Conservation (phyloP, 2,888 invertebrate genomes). For the Polia nebulosa region DNA sequence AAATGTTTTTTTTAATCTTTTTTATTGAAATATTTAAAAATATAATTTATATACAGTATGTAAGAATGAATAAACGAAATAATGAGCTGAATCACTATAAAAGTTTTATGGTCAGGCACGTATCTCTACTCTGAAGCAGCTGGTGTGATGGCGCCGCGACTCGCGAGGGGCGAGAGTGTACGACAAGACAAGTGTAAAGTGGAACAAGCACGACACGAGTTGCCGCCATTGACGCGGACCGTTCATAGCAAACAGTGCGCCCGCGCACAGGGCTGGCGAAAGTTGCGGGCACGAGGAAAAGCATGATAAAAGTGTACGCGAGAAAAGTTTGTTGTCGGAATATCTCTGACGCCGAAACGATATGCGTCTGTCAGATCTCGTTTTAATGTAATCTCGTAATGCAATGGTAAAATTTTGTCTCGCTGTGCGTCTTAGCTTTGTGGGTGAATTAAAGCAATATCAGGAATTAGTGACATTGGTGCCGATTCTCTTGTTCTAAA, state of each 20-base stretch:
- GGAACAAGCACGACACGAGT: slow-evolving; percentile 48
- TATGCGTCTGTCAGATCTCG: background rate
- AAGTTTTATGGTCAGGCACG: background rate
- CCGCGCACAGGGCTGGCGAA: slow-evolving; percentile 50
- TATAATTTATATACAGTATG: no score
- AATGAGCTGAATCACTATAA: background rate
- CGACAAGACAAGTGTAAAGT: slow-evolving; percentile 51
- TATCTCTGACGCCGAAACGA: background rate
- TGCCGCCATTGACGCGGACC: slow-evolving; percentile 52
- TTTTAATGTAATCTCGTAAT: background rate
- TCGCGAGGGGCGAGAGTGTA: slow-evolving; percentile 42
- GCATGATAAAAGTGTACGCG: background rate
- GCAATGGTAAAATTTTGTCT: background rate
- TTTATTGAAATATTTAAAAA: no score
- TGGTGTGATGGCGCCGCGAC: slow-evolving; percentile 9
- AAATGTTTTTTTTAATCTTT: no score
- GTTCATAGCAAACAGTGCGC: slow-evolving; percentile 57
- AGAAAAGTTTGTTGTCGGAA: background rate
- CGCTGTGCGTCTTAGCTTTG: no score
- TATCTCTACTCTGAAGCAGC: slow-evolving; percentile 9
- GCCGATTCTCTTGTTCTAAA: no score
- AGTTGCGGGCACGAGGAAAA: background rate
- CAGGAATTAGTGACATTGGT: no score
- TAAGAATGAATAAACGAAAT: no score
- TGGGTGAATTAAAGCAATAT: no score